These are phyloP conservation scores for Aplysina aerophoba DNA, from an alignment of 37 sponge, comb jelly and placozoan genomes.

Conservation along the genomic window DNA sequence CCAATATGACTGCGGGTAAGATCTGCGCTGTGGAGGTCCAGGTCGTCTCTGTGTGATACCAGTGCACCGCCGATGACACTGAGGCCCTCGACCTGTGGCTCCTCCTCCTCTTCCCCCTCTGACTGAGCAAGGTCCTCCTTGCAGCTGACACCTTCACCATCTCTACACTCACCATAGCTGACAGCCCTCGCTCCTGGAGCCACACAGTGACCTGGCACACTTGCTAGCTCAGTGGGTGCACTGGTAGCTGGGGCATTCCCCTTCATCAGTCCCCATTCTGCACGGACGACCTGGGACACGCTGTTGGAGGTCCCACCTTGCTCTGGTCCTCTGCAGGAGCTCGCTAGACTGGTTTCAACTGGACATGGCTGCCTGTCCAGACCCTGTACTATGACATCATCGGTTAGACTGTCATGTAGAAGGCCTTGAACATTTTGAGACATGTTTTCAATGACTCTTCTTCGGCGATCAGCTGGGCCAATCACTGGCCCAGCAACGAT, in stretches of 20 bases:
- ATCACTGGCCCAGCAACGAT: neutral
- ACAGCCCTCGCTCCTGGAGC: neutral
- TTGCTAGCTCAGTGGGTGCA: no score
- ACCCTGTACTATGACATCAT: neutral
- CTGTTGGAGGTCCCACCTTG: neutral
- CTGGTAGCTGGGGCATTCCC: no score
- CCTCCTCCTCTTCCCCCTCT: neutral
- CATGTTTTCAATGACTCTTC: neutral
- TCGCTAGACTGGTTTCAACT: neutral
- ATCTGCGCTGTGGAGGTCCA: no score
- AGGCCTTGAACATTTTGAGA: neutral
- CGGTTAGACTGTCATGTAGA: neutral
- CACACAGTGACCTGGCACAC: no score
- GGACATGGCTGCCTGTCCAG: neutral
- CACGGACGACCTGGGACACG: neutral
- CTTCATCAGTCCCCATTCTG: neutral
- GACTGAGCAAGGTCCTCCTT: neutral
- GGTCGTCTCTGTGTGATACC: no score
- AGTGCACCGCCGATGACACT: neutral
- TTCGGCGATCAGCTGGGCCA: no score
- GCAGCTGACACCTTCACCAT: constrained; percentile 24
- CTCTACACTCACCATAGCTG: constrained; percentile 10
- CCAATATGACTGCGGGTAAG: no score
- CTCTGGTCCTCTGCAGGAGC: neutral
- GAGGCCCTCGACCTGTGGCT: neutral